phyloP scores from a whole-genome alignment of 1,140 invertebrate species.

The Bombus haemorrhoidalis region DNA sequence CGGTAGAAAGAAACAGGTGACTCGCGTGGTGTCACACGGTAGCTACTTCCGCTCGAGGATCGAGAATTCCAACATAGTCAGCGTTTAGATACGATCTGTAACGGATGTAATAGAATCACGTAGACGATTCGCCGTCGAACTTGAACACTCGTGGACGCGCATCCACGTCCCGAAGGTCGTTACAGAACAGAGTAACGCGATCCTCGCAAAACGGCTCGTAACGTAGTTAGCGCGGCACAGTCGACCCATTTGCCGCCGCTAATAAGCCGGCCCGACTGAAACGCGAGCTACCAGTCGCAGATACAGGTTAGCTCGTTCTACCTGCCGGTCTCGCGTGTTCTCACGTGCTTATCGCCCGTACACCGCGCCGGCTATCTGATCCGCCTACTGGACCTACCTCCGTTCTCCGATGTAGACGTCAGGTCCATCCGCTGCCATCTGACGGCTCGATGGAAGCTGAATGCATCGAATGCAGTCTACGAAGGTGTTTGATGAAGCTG shows the following conservation, averaged over 20 bases:
- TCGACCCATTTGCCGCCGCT: conserved; percentile 33
- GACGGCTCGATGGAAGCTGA: neutral
- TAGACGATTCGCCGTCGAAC: conserved; percentile 32
- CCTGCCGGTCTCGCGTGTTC: conserved; percentile 52
- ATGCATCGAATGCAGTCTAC: neutral
- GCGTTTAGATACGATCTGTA: conserved; percentile 40
- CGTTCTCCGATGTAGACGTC: conserved; percentile 17
- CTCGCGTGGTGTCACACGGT: neutral
- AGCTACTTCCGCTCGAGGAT: conserved; percentile 20
- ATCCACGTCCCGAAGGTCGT: neutral
- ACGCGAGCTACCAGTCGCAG: conserved; percentile 41
- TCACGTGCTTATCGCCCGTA: conserved; percentile 54
- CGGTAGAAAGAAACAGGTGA: no score
- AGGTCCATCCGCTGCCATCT: neutral
- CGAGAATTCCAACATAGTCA: conserved; percentile 1
- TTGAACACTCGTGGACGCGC: neutral
- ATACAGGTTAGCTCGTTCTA: conserved; percentile 31
- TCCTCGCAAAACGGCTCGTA: conserved; percentile 42
- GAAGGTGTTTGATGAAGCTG: no score
- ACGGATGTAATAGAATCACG: conserved; percentile 64
- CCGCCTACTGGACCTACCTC: neutral
- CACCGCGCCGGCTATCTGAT: conserved; percentile 26
- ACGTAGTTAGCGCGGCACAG: conserved; percentile 49
- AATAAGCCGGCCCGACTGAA: conserved; percentile 55
- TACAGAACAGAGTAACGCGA: conserved; percentile 49